A percentile compares a stretch with the other conserved stretches of the same genome.
phyloP scores from a whole-genome alignment of 2,113 vertebrate species.

The Urocynchramus pylzowi region DNA sequence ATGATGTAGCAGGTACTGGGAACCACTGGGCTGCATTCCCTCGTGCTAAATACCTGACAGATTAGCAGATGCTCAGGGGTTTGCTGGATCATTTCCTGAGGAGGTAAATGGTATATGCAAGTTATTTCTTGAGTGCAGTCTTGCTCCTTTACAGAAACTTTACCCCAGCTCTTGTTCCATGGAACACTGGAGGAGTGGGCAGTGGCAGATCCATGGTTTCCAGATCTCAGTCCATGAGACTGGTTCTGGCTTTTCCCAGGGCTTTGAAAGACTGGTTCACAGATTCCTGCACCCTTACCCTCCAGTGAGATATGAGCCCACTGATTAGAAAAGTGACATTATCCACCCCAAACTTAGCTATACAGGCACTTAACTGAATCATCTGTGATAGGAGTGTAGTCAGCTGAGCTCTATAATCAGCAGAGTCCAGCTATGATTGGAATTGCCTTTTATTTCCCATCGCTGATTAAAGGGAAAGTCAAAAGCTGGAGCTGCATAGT shows the following conservation, averaged over 20 bases:
- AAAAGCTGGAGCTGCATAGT: neutral
- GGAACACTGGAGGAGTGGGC: neutral
- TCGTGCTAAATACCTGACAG: neutral
- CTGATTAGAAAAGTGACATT: neutral
- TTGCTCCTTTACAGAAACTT: neutral
- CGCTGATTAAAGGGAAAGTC: neutral
- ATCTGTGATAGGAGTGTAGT: neutral
- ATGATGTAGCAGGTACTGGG: neutral
- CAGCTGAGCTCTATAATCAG: neutral
- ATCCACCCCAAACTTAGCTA: neutral
- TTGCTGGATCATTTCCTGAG: neutral
- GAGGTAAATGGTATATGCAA: neutral
- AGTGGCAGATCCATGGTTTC: neutral
- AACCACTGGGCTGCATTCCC: neutral
- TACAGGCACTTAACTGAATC: neutral
- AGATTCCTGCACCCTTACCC: neutral
- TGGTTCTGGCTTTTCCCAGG: neutral
- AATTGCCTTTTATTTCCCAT: conserved; percentile 8
- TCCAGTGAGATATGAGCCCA: neutral
- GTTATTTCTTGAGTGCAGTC: neutral
- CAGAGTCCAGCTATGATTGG: neutral
- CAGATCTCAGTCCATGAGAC: neutral
- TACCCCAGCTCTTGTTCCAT: neutral
- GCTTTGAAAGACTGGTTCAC: neutral
- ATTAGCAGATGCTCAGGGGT: neutral